Evolutionary conservation across 2,888 invertebrate genomes (phyloP).

Genomic region (Drosophila algonquin): DNA sequence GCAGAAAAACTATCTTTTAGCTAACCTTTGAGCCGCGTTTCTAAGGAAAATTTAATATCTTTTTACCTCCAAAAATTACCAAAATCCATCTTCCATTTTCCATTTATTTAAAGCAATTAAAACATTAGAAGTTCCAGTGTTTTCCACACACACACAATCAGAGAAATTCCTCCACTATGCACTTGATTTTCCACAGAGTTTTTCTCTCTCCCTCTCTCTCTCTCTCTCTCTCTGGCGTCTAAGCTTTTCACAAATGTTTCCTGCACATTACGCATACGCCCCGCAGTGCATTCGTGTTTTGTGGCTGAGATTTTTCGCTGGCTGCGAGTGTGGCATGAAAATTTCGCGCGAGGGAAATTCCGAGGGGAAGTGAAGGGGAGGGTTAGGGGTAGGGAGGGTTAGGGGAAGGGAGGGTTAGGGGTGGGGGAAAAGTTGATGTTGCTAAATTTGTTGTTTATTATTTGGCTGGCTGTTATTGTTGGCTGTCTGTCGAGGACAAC

Average conservation of each 20-base stretch:
- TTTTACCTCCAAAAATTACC: no score
- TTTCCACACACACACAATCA: no score
- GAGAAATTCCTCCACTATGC: background rate
- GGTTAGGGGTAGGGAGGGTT: background rate
- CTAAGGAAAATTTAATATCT: no score
- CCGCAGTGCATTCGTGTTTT: conserved; percentile 34
- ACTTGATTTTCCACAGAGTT: background rate
- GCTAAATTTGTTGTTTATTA: conserved; percentile 63
- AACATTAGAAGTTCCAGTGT: background rate
- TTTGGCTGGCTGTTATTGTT: conserved; percentile 45
- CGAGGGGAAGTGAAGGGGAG: no score
- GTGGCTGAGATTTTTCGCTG: background rate
- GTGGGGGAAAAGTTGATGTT: conserved; percentile 38
- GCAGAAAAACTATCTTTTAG: background rate
- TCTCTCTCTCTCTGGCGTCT: no score
- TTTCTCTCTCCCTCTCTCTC: background rate
- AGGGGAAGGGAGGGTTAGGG: background rate
- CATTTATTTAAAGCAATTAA: background rate
- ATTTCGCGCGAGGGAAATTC: conserved; percentile 11
- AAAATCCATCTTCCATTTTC: background rate
- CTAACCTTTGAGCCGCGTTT: background rate
- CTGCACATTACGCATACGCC: conserved; percentile 57
- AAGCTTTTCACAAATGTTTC: background rate
- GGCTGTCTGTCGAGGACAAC: conserved; percentile 11
- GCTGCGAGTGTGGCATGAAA: conserved; percentile 16